phyloP scores from a whole-genome alignment of 2,888 invertebrate genomes.

The Morpho helenor region DNA sequence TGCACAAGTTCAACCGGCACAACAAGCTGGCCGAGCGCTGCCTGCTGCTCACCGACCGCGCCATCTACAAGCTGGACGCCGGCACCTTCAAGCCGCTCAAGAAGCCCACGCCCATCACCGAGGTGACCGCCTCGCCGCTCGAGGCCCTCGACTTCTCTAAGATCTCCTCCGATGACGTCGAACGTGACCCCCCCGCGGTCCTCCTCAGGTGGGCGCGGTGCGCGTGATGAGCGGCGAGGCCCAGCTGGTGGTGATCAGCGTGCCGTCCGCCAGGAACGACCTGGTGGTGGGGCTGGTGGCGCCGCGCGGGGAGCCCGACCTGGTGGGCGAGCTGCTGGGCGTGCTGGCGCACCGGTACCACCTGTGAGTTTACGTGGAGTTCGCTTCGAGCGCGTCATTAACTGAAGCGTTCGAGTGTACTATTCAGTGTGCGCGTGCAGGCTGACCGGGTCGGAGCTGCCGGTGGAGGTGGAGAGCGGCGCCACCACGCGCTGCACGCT shows the following conservation, averaged over 20 bases:
- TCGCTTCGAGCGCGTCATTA: no score
- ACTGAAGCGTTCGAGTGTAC: no score
- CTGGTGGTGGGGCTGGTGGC: constrained; percentile 87
- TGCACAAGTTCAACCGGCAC: constrained; percentile 83
- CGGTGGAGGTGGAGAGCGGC: constrained; percentile 85
- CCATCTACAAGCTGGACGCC: constrained; percentile 92
- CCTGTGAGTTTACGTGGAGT: constrained; percentile 77
- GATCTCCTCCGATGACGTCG: neutral
- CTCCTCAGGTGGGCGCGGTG: constrained; percentile 85
- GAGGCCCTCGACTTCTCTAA: no score
- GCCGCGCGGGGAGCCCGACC: constrained; percentile 63
- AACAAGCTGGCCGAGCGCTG: constrained; percentile 93
- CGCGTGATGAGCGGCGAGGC: constrained; percentile 92
- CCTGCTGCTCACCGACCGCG: constrained; percentile 90
- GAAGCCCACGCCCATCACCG: constrained; percentile 88
- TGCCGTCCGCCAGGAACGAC: constrained; percentile 91
- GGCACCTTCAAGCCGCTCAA: constrained; percentile 93
- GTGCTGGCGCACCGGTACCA: constrained; percentile 86
- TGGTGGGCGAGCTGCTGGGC: constrained; percentile 93
- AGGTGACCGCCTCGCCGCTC: constrained; percentile 63
- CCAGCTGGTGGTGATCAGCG: constrained; percentile 92
- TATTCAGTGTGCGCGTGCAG: constrained; percentile 55
- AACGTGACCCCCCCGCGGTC: neutral
- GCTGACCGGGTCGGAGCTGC: constrained; percentile 83
- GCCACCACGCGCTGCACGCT: constrained; percentile 90